Conservation (phyloP, 2,888 invertebrate species). For the Agrotis segetum region DNA sequence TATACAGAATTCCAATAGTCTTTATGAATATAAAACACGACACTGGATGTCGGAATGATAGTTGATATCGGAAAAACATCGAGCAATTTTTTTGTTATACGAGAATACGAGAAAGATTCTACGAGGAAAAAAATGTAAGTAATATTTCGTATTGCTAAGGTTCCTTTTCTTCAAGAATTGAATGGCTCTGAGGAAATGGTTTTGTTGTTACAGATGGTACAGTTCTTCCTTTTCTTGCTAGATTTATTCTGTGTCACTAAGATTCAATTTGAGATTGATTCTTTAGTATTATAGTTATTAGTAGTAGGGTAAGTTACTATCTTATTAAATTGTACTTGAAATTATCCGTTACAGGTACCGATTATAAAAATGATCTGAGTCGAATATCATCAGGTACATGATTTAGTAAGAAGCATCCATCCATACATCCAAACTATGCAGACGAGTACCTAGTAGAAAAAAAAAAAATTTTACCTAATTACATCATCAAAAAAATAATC, state of each 20-base stretch:
- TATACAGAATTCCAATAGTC: slow-evolving; percentile 30
- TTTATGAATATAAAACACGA: slow-evolving; percentile 55
- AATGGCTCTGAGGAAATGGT: slow-evolving; percentile 45
- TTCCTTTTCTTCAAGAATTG: slow-evolving; percentile 49
- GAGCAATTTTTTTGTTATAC: slow-evolving; percentile 48
- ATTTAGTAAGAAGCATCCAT: no score
- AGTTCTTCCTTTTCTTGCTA: slow-evolving; percentile 13
- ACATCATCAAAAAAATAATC: no score
- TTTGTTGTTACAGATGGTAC: slow-evolving; percentile 40
- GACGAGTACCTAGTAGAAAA: no score
- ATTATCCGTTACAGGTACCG: no score
- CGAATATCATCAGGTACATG: no score
- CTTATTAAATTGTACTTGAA: no score
- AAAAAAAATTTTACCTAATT: no score
- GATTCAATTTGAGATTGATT: slow-evolving; percentile 25
- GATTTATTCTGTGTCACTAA: slow-evolving; percentile 26
- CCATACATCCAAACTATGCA: no score
- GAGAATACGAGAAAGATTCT: slow-evolving; percentile 36
- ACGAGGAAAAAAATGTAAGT: slow-evolving; percentile 51
- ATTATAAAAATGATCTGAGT: no score
- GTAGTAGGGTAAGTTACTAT: neutral
- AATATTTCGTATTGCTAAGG: slow-evolving; percentile 54
- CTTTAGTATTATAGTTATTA: neutral
- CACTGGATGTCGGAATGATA: slow-evolving; percentile 48
- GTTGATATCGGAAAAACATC: slow-evolving; percentile 55